Base-by-base conservation (phyloP, 1,140 invertebrate species). In the Chironomus striatipennis region DNA sequence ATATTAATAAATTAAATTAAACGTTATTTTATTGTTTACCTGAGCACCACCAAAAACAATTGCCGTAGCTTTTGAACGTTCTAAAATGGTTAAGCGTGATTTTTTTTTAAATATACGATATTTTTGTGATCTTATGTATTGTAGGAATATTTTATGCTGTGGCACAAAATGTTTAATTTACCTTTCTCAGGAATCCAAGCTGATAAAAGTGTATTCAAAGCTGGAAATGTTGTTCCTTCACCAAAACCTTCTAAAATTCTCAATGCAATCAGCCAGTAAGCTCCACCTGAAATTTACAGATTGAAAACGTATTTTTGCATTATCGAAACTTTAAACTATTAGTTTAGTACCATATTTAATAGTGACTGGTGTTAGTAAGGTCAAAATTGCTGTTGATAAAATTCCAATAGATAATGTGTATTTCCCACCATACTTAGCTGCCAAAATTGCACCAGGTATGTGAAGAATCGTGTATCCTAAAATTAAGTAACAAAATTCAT, bases 171-270 rank as follows among this genome's bases (percentile, higher is more conserved):
- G n/a, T n/a, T n/a, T n/a, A n/a, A n/a, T n/a, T n/a, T n/a, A 57
- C 47, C 47, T 57, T n/a, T 10, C n/a, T 57, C 47, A 0, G 91
- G 91, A 0, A 90, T 89, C 91, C 91, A 93, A 77, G 90, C 86
- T 2, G 91, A 89, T 2, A 93, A 81, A 77, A 93, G 83, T 0
- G 88, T 87, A 78, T 90, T 91, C 43, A 93, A 78, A 0, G 91
- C 90, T 3, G 91, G 91, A 79, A 91, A 92, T 2, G 90, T 92
- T 5, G 90, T 90, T 67, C 91, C 91, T 86, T 92, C 82, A 76
- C 90, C 90, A 2, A 91, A 80, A 64, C 90, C 90, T 84, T 90
- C 89, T 4, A 91, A 77, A 0, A 91, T 85, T 64, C 90, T 84
- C 0, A 90, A 80, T 0, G 87, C 83, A 67, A 91, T 89, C 9